phyloP scores from a whole-genome alignment of 2,888 invertebrate species.

The Oligia fasciuncula region DNA sequence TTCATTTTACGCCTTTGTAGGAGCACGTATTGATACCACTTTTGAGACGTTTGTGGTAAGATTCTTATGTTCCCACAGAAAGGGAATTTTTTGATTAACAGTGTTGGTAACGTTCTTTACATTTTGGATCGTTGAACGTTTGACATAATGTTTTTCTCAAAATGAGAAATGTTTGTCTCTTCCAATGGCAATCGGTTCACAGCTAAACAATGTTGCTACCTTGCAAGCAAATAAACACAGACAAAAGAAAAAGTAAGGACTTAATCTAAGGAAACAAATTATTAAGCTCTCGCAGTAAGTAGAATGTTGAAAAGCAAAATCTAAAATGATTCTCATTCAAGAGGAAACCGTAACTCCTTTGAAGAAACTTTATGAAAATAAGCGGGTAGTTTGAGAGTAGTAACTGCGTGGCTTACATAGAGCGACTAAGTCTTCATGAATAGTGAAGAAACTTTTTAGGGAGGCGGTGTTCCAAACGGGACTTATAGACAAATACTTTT shows the following conservation, averaged over 20 bases:
- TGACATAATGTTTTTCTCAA: background rate
- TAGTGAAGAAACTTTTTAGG: slow-evolving; percentile 25
- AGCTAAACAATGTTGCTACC: background rate
- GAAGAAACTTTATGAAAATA: slow-evolving; percentile 48
- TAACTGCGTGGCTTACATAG: slow-evolving; percentile 14
- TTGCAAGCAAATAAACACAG: background rate
- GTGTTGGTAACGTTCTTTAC: slow-evolving; percentile 21
- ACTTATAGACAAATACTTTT: background rate
- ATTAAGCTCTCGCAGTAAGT: background rate
- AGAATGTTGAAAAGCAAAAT: slow-evolving; percentile 22
- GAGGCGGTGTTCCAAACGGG: background rate
- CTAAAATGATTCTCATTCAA: slow-evolving; percentile 33
- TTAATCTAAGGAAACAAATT: background rate
- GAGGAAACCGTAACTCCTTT: slow-evolving; percentile 30
- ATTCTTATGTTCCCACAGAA: slow-evolving; percentile 52
- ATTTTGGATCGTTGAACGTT: slow-evolving; percentile 8
- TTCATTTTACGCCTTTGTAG: slow-evolving; percentile 72
- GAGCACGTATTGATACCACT: slow-evolving; percentile 62
- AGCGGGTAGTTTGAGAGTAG: slow-evolving; percentile 39
- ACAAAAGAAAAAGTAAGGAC: background rate
- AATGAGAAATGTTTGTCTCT: background rate
- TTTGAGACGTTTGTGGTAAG: slow-evolving; percentile 50
- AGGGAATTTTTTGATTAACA: slow-evolving; percentile 44
- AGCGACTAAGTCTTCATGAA: slow-evolving; percentile 15
- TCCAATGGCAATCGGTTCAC: background rate